Conservation (phyloP, 2,797 vertebrate species). For the Parauchenoglanis punctatus region DNA sequence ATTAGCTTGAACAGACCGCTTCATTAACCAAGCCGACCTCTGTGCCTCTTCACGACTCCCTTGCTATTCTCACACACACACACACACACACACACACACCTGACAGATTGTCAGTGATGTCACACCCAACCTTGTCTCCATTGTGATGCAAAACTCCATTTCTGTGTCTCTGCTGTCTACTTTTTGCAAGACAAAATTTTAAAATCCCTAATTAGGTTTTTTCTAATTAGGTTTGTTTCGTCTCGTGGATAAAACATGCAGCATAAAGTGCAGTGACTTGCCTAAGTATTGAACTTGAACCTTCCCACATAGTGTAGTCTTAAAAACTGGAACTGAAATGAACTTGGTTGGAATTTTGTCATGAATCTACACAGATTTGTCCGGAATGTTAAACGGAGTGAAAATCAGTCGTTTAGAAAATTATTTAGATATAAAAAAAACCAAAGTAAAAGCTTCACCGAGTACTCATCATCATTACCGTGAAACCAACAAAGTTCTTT, state of each 20-base stretch:
- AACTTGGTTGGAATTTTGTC: not conserved
- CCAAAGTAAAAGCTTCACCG: too few relatives aligned
- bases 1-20: constrained; percentile 59
- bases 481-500: too few relatives aligned
- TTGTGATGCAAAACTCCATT: constrained; percentile 4
- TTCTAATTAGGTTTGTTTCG: not conserved
- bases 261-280: not conserved
- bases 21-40: constrained; percentile 57
- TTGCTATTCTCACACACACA: constrained; percentile 38
- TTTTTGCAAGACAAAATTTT: not conserved
- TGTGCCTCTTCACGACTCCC: constrained; percentile 25
- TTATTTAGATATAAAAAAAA: too few relatives aligned
- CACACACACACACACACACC: constrained; percentile 5
- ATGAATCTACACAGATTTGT: not conserved
- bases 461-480: too few relatives aligned
- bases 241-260: not conserved
- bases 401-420: too few relatives aligned
- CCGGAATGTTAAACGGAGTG: too few relatives aligned
- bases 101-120: constrained; percentile 25
- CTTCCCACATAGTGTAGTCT: not conserved
- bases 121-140: not conserved
- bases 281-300: too few relatives aligned
- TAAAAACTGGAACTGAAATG: not conserved
- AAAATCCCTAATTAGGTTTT: not conserved
- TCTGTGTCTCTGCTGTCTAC: not conserved